Conservation (phyloP, 2,888 invertebrate species). For the Macaria notata region DNA sequence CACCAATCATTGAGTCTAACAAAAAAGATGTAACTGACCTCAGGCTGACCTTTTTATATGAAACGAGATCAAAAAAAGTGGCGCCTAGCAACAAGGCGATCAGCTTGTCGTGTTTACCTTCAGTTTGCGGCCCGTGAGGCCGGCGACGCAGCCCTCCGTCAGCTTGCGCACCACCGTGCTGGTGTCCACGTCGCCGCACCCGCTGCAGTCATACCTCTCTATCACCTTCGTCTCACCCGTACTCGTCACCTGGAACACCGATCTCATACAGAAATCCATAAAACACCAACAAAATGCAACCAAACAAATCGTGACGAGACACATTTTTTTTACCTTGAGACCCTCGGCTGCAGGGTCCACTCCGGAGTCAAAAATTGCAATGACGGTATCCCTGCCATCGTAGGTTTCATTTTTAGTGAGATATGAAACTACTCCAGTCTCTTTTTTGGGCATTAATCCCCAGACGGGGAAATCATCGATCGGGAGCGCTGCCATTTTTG, state of each 20-base stretch:
- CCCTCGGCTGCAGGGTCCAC: constrained; percentile 98
- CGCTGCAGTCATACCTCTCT: constrained; percentile 97
- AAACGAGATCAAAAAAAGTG: constrained; percentile 8
- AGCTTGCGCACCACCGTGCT: constrained; percentile 80
- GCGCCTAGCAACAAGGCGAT: constrained; percentile 15
- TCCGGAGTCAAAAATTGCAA: constrained; percentile 98
- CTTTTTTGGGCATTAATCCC: constrained; percentile 95
- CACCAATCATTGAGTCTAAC: constrained; percentile 11
- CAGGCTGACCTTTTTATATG: constrained; percentile 20
- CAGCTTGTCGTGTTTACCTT: constrained; percentile 82
- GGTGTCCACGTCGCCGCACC: constrained; percentile 98
- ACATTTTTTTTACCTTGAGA: constrained; percentile 87
- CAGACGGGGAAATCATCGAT: constrained; percentile 90
- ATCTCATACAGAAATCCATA: constrained; percentile 25
- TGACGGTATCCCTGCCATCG: constrained; percentile 95
- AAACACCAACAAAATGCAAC: constrained; percentile 29
- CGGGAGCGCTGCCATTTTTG: constrained; percentile 80
- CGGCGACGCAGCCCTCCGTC: constrained; percentile 88
- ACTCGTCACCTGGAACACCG: constrained; percentile 86
- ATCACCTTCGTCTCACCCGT: constrained; percentile 96
- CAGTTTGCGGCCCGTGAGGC: constrained; percentile 93
- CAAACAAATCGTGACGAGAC: constrained; percentile 74
- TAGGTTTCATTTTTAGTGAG: constrained; percentile 93
- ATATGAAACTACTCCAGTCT: constrained; percentile 95
- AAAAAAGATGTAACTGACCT: constrained; percentile 14